Conservation (phyloP, 1,140 invertebrate species). For the Pentalonia nigronervosa region DNA sequence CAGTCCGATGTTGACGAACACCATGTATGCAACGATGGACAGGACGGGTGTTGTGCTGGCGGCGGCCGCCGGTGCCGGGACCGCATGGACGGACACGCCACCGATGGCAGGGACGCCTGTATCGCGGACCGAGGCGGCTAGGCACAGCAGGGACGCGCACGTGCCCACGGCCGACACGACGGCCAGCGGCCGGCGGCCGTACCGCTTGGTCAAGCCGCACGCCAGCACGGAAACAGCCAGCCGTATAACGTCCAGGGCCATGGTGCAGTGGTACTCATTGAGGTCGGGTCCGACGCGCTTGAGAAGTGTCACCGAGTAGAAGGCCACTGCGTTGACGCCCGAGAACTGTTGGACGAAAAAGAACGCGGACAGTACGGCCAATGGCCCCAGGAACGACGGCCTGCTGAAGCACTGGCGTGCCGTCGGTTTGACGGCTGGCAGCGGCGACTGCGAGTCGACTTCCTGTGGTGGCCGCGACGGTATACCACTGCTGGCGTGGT, state of each 20-base stretch:
- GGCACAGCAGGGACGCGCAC: slow-evolving; percentile 66
- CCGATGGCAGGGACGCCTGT: no score
- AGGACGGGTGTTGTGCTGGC: slow-evolving; percentile 22
- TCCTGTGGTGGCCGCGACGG: slow-evolving; percentile 66
- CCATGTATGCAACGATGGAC: slow-evolving; percentile 68
- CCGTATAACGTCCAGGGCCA: slow-evolving; percentile 75
- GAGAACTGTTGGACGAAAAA: slow-evolving; percentile 72
- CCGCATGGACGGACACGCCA: slow-evolving; percentile 38
- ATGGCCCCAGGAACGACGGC: slow-evolving; percentile 66
- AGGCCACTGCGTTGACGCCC: slow-evolving; percentile 75
- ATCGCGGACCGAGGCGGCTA: slow-evolving; percentile 62
- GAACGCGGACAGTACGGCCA: slow-evolving; percentile 70
- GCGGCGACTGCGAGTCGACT: slow-evolving; percentile 62
- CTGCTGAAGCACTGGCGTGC: background rate
- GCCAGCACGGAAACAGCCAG: slow-evolving; percentile 70
- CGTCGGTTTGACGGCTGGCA: slow-evolving; percentile 64
- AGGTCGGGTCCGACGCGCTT: slow-evolving; percentile 67
- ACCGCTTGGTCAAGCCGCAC: slow-evolving; percentile 69
- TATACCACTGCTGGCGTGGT: slow-evolving; percentile 65
- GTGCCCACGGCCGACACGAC: slow-evolving; percentile 70
- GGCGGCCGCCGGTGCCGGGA: slow-evolving; percentile 58
- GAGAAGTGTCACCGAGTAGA: slow-evolving; percentile 72
- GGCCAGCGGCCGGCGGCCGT: slow-evolving; percentile 68
- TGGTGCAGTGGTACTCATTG: slow-evolving; percentile 70
- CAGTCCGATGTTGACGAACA: slow-evolving; percentile 69